Evolutionary conservation across 2,113 vertebrate genomes (phyloP), one percentile per base, ranked within the genome.

Genomic region (Cynocephalus volans): DNA sequence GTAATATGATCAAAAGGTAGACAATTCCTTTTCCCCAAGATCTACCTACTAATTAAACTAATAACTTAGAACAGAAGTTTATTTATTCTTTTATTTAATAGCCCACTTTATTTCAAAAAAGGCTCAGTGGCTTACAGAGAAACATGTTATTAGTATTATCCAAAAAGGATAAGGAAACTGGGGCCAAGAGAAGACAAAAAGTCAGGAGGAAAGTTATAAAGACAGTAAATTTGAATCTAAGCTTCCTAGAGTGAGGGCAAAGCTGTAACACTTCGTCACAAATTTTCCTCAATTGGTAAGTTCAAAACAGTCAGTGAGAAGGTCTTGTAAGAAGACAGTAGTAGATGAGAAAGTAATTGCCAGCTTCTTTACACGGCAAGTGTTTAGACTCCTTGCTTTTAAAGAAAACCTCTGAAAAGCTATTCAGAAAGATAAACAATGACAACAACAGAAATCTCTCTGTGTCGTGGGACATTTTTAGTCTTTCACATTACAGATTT

Each of bases 181-280:
- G 23, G 36, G 18, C 18, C 24, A 62, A 73, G 5, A 5, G 54
- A 65, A 93, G 56, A 84, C 33, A 75, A 73, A 67, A 79, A 36
- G 58, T 67, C 36, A 92, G 45, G 58, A 93, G 13, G 21, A 87
- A 87, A 33, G 36, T 69, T 67, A 90, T 92, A 92, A 84, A 64
- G n/a, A 10, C 12, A 86, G 14, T 13, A 72, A 28, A 77, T 93
- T 79, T 94, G n/a, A 97, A 58, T 90, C 11, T 72, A 96, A 84
- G 0, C 26, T 90, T 94, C 14, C 21, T 70, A 85, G 65, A 72
- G 70, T 65, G 52, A 77, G 62, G 31, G 24, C 54, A 93, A 86
- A 94, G 77, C 86, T 58, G 21, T 95, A 93, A 93, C 11, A 28
- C 65, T 86, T 69, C 79, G 23, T 79, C 82, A 7, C 11, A 83